These are phyloP conservation scores for Phlogophora meticulosa DNA, from an alignment of 2,888 invertebrate species.

Conservation along the genomic window DNA sequence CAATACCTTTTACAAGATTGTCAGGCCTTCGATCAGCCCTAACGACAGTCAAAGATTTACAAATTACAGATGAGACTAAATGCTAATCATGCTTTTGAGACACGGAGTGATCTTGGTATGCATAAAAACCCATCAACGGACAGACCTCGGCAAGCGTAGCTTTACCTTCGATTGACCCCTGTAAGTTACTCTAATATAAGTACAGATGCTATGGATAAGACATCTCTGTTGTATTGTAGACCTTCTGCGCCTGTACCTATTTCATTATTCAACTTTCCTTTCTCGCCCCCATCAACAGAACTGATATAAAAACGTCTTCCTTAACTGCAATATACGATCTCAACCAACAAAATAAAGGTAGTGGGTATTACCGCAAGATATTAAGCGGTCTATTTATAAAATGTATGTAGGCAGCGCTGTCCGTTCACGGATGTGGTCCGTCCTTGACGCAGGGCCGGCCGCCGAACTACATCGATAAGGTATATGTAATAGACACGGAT, in stretches of 20 bases:
- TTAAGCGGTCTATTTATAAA: slow-evolving; percentile 64
- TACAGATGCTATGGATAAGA: not conserved
- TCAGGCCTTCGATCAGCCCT: too few species aligned
- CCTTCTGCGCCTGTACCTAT: slow-evolving; percentile 6
- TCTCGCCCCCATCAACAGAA: slow-evolving; percentile 12
- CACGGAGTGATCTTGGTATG: too few species aligned
- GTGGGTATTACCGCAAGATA: slow-evolving; percentile 49
- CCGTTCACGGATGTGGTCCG: slow-evolving; percentile 68
- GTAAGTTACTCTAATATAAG: too few species aligned
- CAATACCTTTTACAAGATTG: too few species aligned
- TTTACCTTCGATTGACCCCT: too few species aligned
- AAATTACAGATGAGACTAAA: too few species aligned
- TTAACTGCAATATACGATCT: slow-evolving; percentile 41
- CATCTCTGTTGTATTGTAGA: not conserved
- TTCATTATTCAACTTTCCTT: slow-evolving; percentile 26
- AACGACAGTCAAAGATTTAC: too few species aligned
- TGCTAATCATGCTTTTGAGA: too few species aligned
- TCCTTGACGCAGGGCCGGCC: slow-evolving; percentile 69
- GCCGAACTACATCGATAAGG: slow-evolving; percentile 49
- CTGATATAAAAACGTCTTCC: slow-evolving; percentile 37
- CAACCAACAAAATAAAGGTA: slow-evolving; percentile 45
- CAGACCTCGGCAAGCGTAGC: too few species aligned
- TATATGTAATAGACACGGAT: slow-evolving; percentile 56
- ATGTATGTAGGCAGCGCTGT: slow-evolving; percentile 60
- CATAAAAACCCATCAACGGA: too few species aligned